These are phyloP conservation scores for Drosophila kanekoi DNA, from an alignment of 2,888 invertebrate genomes.

Conservation along the genomic window DNA sequence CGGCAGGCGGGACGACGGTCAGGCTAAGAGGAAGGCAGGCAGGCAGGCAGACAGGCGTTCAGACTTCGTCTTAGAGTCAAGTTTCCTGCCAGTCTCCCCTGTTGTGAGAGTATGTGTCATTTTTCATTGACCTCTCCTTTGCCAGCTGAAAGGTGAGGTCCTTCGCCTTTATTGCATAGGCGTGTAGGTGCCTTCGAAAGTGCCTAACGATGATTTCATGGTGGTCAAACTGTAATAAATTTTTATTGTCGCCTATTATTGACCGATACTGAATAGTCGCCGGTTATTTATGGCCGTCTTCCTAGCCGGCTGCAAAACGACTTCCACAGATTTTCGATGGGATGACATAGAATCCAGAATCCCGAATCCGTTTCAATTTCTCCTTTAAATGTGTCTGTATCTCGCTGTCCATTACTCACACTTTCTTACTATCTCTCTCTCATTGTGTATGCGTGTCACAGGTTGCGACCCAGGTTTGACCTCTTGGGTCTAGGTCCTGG, in stretches of 20 bases:
- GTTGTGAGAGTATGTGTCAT: constrained; percentile 45
- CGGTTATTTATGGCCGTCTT: constrained; percentile 70
- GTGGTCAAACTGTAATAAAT: constrained; percentile 84
- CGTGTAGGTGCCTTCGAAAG: constrained; percentile 54
- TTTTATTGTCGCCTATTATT: constrained; percentile 79
- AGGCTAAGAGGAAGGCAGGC: constrained; percentile 6
- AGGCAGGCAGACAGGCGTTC: constrained; percentile 15
- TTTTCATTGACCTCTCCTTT: constrained; percentile 73
- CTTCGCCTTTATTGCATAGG: constrained; percentile 49
- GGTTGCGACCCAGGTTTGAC: constrained; percentile 47
- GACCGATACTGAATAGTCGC: constrained; percentile 60
- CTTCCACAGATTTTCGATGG: constrained; percentile 20
- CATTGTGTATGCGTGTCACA: constrained; percentile 67
- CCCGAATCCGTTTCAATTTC: constrained; percentile 6
- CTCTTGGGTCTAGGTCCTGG: constrained; percentile 34
- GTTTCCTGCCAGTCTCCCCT: constrained; percentile 51
- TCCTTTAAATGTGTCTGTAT: constrained; percentile 6
- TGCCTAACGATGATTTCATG: constrained; percentile 84
- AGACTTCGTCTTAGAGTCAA: constrained; percentile 64
- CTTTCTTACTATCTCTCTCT: constrained; percentile 10
- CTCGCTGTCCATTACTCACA: constrained; percentile 3
- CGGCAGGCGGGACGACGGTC: constrained; percentile 19
- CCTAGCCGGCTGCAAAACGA: constrained; percentile 46
- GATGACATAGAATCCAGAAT: constrained; percentile 14
- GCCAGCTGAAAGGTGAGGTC: constrained; percentile 32